Conservation (phyloP, 2,888 invertebrate genomes). For the Standfussiana lucernea region DNA sequence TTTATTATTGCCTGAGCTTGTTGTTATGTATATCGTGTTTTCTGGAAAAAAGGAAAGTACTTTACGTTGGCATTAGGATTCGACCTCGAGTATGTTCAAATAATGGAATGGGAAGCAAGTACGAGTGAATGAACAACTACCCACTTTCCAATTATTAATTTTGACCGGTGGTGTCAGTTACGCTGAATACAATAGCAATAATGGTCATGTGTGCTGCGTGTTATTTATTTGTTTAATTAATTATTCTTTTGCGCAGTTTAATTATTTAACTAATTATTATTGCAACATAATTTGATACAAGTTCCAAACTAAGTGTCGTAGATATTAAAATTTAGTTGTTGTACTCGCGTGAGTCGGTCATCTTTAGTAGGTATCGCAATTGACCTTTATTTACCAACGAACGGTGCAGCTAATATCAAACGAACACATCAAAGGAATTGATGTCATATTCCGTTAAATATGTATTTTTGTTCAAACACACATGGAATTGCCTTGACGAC, state of each 20-base stretch:
- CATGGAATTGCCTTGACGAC: constrained; percentile 33
- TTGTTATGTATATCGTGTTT: constrained; percentile 10
- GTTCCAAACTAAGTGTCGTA: not conserved
- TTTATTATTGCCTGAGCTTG: not conserved
- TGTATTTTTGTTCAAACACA: constrained; percentile 15
- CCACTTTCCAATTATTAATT: constrained; percentile 31
- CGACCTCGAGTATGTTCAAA: not conserved
- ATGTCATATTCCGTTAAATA: constrained; percentile 40
- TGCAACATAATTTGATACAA: not conserved
- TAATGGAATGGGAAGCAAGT: not conserved
- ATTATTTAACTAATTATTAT: constrained; percentile 12
- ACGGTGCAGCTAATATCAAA: constrained; percentile 34
- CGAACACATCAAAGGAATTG: constrained; percentile 15
- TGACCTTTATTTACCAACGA: constrained; percentile 34
- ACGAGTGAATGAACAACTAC: constrained; percentile 1
- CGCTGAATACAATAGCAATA: constrained; percentile 28
- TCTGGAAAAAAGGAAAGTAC: not conserved
- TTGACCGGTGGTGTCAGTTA: constrained; percentile 16
- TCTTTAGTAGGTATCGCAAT: constrained; percentile 21
- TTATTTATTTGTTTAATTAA: constrained; percentile 24
- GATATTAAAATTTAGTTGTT: not conserved
- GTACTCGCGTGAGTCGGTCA: not conserved
- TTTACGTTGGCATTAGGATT: not conserved
- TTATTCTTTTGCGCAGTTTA: constrained; percentile 7
- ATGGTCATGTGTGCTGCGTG: constrained; percentile 18